Conservation (phyloP, 2,113 vertebrate species). For the Jacana jacana region DNA sequence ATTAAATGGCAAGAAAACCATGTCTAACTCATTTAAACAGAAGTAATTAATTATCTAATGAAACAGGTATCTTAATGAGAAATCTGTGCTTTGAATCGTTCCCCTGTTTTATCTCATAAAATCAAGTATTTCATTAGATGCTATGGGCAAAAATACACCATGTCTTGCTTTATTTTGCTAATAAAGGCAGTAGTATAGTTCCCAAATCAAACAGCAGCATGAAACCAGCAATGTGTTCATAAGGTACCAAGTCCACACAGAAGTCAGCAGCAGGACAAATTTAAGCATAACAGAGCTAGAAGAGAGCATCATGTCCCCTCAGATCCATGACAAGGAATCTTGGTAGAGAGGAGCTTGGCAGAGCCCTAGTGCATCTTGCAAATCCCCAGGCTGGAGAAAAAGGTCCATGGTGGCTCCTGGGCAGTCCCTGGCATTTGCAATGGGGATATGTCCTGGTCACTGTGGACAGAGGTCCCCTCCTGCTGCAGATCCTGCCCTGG, state of each 20-base stretch:
- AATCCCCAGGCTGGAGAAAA: not conserved
- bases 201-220: not conserved
- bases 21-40: not conserved
- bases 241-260: not conserved
- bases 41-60: not conserved
- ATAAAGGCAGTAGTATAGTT: not conserved
- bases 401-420: rapidly evolving
- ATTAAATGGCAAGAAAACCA: not conserved
- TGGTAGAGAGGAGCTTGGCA: rapidly evolving
- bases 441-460: rapidly evolving
- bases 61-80: not conserved
- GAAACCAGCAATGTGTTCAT: not conserved
- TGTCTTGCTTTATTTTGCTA: not conserved
- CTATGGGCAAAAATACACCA: not conserved
- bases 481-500: rapidly evolving
- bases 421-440: not conserved
- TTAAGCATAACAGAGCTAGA: not conserved
- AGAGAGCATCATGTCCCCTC: rapidly evolving
- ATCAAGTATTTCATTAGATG: not conserved
- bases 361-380: rapidly evolving
- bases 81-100: not conserved
- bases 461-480: not conserved
- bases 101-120: not conserved
- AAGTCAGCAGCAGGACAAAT: not conserved
- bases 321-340: not conserved